These are phyloP conservation scores for Hydractinia echinata DNA, from an alignment of 30 jellyfish, hydroid and myxozoan species.

Conservation along the genomic window DNA sequence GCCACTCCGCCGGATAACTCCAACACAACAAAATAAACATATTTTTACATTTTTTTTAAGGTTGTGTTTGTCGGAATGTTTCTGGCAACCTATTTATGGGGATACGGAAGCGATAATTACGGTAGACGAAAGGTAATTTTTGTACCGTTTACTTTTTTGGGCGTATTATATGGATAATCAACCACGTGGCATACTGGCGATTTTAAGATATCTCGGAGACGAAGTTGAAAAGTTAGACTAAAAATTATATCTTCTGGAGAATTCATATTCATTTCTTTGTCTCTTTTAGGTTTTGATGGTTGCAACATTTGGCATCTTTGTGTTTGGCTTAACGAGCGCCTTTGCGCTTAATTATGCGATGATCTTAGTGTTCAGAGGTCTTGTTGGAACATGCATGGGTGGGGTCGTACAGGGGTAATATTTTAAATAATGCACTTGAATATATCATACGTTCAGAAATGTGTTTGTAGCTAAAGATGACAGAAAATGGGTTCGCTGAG, in stretches of 20 bases:
- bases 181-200: too few species aligned
- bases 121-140: slow-evolving; percentile 83
- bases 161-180: neutral
- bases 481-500: too few species aligned
- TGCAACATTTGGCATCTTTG: slow-evolving; percentile 75
- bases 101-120: slow-evolving; percentile 72
- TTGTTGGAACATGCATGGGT: slow-evolving; percentile 94
- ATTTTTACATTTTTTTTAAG: slow-evolving; percentile 21
- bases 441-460: too few species aligned
- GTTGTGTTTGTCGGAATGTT: slow-evolving; percentile 92
- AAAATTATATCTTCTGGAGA: too few species aligned
- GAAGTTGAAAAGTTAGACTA: too few species aligned
- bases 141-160: neutral
- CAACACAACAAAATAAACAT: too few species aligned
- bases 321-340: slow-evolving; percentile 76
- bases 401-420: slow-evolving; percentile 97
- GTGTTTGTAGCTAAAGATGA: too few species aligned
- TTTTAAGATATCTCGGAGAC: too few species aligned
- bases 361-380: slow-evolving; percentile 83
- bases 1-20: too few species aligned
- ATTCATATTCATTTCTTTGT: neutral
- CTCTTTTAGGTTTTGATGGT: slow-evolving; percentile 53
- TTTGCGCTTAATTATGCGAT: slow-evolving; percentile 71
- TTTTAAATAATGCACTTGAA: too few species aligned
- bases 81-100: slow-evolving; percentile 84